Conservation (phyloP, 2,888 invertebrate genomes). For the Drosophila hamatofila region DNA sequence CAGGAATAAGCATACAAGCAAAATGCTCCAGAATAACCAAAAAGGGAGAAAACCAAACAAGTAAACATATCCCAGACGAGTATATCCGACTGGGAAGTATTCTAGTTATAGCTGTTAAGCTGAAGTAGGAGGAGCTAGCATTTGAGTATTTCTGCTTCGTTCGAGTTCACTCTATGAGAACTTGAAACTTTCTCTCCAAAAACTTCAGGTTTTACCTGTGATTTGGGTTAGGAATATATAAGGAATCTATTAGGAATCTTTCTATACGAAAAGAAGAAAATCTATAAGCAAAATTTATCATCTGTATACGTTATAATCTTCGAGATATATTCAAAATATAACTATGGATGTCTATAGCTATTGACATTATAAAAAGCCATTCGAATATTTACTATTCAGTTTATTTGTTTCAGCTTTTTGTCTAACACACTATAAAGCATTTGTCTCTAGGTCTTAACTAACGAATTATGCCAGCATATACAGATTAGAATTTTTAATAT, state of each 20-base stretch:
- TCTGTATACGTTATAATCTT: not conserved
- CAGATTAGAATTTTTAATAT: not conserved
- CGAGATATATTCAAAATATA: not conserved
- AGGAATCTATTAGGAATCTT: too few species aligned
- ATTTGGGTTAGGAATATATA: not conserved
- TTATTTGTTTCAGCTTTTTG: too few species aligned
- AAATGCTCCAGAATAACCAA: constrained; percentile 12
- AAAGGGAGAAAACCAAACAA: constrained; percentile 9
- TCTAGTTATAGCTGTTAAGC: too few species aligned
- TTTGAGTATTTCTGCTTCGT: not conserved
- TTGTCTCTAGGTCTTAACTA: too few species aligned
- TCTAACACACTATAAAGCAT: not conserved
- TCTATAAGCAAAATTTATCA: not conserved
- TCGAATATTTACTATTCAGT: too few species aligned
- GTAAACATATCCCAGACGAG: not conserved
- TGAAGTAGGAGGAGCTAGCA: not conserved
- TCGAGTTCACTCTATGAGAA: not conserved
- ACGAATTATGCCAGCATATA: too few species aligned
- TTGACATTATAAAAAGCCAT: not conserved
- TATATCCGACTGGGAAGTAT: not conserved
- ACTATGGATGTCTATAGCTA: not conserved
- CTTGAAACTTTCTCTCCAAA: not conserved
- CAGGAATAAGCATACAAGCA: constrained; percentile 31
- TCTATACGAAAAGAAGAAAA: too few species aligned
- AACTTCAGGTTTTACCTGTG: too few species aligned